Base-by-base conservation (phyloP, 2,113 vertebrate genomes). In the Lepus europaeus region DNA sequence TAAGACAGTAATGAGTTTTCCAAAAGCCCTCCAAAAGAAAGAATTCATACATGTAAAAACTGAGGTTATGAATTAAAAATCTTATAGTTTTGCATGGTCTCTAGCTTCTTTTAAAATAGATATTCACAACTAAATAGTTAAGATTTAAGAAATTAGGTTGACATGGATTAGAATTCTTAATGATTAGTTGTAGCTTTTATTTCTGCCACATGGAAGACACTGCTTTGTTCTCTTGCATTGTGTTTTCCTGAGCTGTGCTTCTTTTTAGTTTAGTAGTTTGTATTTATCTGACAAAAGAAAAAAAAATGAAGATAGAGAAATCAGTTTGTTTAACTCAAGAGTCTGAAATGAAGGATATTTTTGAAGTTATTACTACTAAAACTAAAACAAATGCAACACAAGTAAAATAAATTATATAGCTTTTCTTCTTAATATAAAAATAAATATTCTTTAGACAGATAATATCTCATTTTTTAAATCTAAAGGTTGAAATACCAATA, bases 111-210 rank as follows among this genome's bases (percentile, higher is more conserved):
- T 95, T 78, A 84, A 91, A 93, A 87, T 70, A 9, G 14, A 84
- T 31, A 84, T 12, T n/a, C 72, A 77, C 53, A 80, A 70, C 77
- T 63, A 74, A 87, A 79, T 70, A 36, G 39, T 39, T 79, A 95
- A 80, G 23, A 70, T 80, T 79, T 93, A 87, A 91, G 63, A 80
- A 90, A 73, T 87, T 72, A 84, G n/a, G 63, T 17, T 69, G 72
- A 74, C 53, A 77, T 51, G 68, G 56, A 86, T 83, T 91, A 70
- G 31, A 85, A 87, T 69, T 49, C 81, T 93, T 86, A 94, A 27
- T 89, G 83, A 78, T 93, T 80, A 77, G 64, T 36, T 45, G 74
- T 80, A 90, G 87, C 23, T 80, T 96, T 96, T 97, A 97, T 97
- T 97, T 96, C 94, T 81, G 95, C 80, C 68, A 73, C 53, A 22